phyloP scores from a whole-genome alignment of 2,888 invertebrate genomes.

The Mimumesa dahlbomi region DNA sequence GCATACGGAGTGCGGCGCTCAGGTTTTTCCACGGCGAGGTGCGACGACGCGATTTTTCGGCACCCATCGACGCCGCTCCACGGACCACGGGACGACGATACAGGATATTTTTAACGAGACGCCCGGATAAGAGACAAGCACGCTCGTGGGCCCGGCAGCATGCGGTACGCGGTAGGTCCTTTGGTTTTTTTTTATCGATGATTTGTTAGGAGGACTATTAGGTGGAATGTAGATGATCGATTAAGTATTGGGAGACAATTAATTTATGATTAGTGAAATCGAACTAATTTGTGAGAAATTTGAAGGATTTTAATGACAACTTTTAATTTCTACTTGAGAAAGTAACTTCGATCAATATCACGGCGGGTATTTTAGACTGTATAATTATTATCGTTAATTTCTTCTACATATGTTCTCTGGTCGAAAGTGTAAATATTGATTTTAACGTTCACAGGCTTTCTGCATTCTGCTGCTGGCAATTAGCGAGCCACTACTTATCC shows the following conservation, averaged over 20 bases:
- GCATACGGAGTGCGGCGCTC: conserved; percentile 19
- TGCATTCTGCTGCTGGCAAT: conserved; percentile 66
- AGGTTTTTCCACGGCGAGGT: not conserved
- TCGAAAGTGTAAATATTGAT: conserved; percentile 6
- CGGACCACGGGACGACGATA: not conserved
- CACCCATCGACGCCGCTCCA: not conserved
- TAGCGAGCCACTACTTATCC: conserved; percentile 63
- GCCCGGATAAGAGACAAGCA: not conserved
- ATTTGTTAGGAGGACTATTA: not conserved
- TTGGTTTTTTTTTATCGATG: not conserved
- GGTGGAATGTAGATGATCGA: not conserved
- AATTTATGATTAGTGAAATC: no score
- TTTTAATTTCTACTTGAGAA: no score
- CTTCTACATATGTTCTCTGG: no score
- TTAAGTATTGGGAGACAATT: no score
- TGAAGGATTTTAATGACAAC: no score
- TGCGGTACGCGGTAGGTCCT: conserved; percentile 61
- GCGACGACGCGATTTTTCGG: not conserved
- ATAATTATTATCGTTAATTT: no score
- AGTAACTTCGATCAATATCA: no score
- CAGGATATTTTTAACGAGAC: not conserved
- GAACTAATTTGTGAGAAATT: no score
- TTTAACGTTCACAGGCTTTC: conserved; percentile 46
- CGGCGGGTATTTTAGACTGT: no score
- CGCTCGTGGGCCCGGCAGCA: conserved; percentile 27